Percentiles rank a stretch among this genome's conserved stretches.
phyloP scores from a whole-genome alignment of 92 coral and sea anemone species.

The Bergia sp. region DNA sequence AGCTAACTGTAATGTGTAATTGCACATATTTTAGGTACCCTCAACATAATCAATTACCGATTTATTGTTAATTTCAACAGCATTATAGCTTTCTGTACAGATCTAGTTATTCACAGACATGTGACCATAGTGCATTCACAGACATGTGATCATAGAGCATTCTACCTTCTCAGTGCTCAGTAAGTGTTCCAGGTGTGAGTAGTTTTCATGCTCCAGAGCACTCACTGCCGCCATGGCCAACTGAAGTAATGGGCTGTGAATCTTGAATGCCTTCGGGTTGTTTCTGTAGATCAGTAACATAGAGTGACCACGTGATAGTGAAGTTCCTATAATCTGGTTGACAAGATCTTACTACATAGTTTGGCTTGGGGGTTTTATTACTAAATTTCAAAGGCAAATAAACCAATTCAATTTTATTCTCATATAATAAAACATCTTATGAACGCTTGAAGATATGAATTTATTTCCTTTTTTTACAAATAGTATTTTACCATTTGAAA shows the following conservation, averaged over 20 bases:
- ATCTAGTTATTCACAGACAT: background rate
- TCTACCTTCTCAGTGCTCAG: conserved; percentile 86
- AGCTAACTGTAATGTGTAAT: no score
- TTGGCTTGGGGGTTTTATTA: no score
- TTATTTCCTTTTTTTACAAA: no score
- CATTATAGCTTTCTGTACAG: no score
- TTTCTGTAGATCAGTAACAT: conserved; percentile 54
- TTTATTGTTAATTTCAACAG: no score
- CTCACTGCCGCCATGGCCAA: conserved; percentile 89
- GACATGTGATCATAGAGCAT: background rate
- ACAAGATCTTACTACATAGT: background rate
- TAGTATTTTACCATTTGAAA: no score
- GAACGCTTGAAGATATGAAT: no score
- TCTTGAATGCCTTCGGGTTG: conserved; percentile 75
- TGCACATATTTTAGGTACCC: no score
- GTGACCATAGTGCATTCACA: background rate
- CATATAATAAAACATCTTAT: no score
- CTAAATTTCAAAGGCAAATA: no score
- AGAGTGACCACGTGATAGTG: background rate
- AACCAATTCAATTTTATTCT: no score
- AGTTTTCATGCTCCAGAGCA: conserved; percentile 65
- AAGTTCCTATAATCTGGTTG: background rate
- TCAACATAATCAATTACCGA: no score
- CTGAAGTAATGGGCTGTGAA: conserved; percentile 85
- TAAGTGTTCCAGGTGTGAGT: conserved; percentile 67